Conservation (phyloP, 2,113 vertebrate species). For the Syrmaticus mikado region DNA sequence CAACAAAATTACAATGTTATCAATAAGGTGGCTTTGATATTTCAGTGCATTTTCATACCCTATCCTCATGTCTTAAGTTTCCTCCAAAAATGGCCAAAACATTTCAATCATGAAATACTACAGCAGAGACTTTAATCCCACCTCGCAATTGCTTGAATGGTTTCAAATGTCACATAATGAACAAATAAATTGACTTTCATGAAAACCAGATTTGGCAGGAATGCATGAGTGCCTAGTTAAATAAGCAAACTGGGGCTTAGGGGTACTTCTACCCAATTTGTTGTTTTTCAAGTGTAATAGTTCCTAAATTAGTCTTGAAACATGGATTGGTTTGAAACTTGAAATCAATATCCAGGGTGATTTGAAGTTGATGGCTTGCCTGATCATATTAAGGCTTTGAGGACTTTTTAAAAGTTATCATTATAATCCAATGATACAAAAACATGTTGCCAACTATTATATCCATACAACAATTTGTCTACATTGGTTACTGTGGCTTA, state of each 20-base stretch:
- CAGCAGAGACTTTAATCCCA: constrained; percentile 52
- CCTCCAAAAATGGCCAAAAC: constrained; percentile 26
- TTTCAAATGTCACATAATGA: constrained; percentile 74
- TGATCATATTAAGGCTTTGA: not conserved
- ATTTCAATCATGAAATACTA: constrained; percentile 60
- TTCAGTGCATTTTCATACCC: constrained; percentile 26
- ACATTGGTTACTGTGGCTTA: not conserved
- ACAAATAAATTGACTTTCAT: constrained; percentile 76
- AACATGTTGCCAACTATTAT: not conserved
- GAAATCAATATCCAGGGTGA: constrained; percentile 28
- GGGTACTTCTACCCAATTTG: constrained; percentile 49
- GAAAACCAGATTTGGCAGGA: constrained; percentile 71
- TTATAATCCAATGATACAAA: not conserved
- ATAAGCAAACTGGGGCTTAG: constrained; percentile 57
- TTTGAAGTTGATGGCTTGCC: not conserved
- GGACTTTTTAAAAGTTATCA: not conserved
- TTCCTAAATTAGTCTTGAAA: constrained; percentile 63
- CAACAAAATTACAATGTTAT: constrained; percentile 13
- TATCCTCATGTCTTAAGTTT: not conserved
- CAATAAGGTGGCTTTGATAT: constrained; percentile 11
- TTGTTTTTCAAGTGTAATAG: constrained; percentile 61
- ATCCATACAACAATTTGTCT: not conserved
- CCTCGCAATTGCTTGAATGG: constrained; percentile 67
- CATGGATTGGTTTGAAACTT: constrained; percentile 24
- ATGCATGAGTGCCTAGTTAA: constrained; percentile 66